phyloP scores from a whole-genome alignment of 2,113 vertebrate genomes.

The Brienomyrus brachyistius region DNA sequence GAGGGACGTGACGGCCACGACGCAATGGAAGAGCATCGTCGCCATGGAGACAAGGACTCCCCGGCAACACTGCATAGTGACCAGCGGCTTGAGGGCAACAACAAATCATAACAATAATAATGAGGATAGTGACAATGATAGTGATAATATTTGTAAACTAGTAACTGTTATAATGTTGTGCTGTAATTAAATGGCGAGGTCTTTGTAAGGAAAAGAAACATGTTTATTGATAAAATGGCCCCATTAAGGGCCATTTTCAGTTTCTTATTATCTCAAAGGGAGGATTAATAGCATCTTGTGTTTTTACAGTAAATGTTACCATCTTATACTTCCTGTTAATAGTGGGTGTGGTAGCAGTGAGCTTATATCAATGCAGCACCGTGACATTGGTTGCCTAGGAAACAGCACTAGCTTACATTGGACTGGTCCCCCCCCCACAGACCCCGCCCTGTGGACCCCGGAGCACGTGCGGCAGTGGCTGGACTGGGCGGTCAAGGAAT shows the following conservation, averaged over 20 bases:
- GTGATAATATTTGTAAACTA: background rate
- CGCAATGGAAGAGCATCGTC: background rate
- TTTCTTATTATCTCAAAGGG: background rate
- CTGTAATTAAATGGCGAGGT: background rate
- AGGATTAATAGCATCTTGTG: background rate
- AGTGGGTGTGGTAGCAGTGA: too few relatives aligned
- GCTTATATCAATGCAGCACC: background rate
- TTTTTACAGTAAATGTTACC: background rate
- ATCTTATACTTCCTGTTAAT: background rate
- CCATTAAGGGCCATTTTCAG: background rate
- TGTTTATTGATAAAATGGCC: too few relatives aligned
- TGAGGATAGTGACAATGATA: background rate
- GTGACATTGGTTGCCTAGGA: background rate
- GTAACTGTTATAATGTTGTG: background rate
- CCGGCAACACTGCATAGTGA: background rate
- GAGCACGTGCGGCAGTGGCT: constrained; percentile 98
- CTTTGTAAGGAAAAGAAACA: background rate
- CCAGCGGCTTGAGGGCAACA: background rate
- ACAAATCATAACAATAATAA: background rate
- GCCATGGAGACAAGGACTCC: background rate
- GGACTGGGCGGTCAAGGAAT: constrained; percentile 97
- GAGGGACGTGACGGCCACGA: background rate
- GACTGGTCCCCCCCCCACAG: constrained; percentile 50
- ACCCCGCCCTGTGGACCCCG: constrained; percentile 92
- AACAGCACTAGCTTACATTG: background rate